phyloP scores from a whole-genome alignment of 2,888 invertebrate genomes.

The Acronicta aceris region DNA sequence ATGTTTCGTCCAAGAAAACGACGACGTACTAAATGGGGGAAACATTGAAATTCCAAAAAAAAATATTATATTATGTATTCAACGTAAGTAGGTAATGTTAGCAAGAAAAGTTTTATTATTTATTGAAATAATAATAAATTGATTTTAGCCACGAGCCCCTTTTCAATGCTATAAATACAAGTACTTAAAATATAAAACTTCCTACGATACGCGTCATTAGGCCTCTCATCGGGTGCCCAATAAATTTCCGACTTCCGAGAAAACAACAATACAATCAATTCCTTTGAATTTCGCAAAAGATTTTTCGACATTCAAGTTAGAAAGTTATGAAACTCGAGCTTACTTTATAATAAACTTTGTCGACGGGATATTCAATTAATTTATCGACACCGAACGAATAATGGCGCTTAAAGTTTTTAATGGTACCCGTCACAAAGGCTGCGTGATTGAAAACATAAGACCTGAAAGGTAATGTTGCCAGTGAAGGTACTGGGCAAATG shows the following conservation, averaged over 20 bases:
- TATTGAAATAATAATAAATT: no score
- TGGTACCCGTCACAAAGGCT: conserved; percentile 46
- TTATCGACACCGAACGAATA: conserved; percentile 73
- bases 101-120: no score
- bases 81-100: no score
- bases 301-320: conserved; percentile 59
- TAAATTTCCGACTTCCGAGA: conserved; percentile 39
- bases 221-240: conserved; percentile 21
- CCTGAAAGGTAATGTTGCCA: background rate
- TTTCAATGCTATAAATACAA: background rate
- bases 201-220: conserved; percentile 45
- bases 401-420: conserved; percentile 70
- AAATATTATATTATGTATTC: no score
- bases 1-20: no score
- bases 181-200: conserved; percentile 4
- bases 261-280: conserved; percentile 60
- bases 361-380: conserved; percentile 76
- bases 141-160: no score
- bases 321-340: conserved; percentile 65
- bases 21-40: no score
- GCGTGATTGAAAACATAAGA: conserved; percentile 34
- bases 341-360: conserved; percentile 70
- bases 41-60: no score
- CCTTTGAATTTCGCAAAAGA: conserved; percentile 59
- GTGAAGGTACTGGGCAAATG: no score